phyloP scores from a whole-genome alignment of 2,113 vertebrate species.

The Rhadina sibilatrix region DNA sequence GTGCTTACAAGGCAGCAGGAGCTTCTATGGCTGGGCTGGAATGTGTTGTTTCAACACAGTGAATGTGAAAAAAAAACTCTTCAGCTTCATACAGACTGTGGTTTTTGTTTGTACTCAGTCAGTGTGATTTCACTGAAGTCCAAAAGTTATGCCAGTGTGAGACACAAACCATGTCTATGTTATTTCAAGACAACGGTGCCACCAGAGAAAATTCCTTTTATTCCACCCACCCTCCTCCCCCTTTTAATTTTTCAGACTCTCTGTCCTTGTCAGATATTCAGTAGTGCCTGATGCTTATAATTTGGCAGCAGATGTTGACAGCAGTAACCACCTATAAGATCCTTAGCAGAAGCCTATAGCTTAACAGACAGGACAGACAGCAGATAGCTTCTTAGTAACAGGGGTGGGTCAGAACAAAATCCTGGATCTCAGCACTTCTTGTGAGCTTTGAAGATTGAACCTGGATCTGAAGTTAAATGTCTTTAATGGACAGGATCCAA shows the following conservation, averaged over 20 bases:
- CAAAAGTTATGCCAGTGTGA: conserved; percentile 35
- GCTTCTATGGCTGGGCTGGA: conserved; percentile 26
- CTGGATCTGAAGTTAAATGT: conserved; percentile 23
- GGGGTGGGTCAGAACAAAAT: conserved; percentile 16
- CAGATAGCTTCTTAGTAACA: background rate
- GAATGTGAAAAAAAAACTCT: conserved; percentile 8
- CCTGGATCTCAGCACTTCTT: conserved; percentile 2
- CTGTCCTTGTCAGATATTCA: background rate
- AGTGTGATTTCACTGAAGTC: conserved; percentile 49
- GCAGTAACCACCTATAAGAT: background rate
- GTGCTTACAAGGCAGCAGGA: background rate
- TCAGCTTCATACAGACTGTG: conserved; percentile 23
- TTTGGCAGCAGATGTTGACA: background rate
- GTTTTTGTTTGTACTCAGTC: conserved; percentile 57
- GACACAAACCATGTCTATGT: conserved; percentile 43
- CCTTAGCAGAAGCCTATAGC: background rate
- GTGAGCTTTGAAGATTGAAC: background rate
- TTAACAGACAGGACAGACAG: background rate
- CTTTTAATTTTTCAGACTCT: background rate
- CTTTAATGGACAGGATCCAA: conserved; percentile 30
- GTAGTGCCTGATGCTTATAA: background rate
- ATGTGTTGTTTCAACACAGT: conserved; percentile 55
- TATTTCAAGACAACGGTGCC: conserved; percentile 31
- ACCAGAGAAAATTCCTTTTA: conserved; percentile 21
- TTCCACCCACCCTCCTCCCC: background rate